phyloP scores from a whole-genome alignment of 2,797 vertebrate genomes.

The Sebastes trivittatus region DNA sequence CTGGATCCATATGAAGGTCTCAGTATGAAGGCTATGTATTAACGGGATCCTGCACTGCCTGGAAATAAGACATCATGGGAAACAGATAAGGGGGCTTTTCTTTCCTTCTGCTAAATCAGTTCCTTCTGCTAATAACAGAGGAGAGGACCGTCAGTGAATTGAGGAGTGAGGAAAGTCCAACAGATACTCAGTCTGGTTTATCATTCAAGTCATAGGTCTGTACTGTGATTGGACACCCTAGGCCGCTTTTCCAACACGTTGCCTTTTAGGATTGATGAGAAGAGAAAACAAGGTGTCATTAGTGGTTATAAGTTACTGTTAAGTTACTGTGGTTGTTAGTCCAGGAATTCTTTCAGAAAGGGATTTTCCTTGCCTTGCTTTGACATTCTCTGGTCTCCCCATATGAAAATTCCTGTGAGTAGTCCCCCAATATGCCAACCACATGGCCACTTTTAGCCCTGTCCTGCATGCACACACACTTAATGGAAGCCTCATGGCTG shows the following conservation, averaged over 20 bases:
- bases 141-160: neutral
- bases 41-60: neutral
- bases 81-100: constrained; percentile 8
- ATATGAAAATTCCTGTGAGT: constrained; percentile 42
- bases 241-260: constrained; percentile 46
- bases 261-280: constrained; percentile 18
- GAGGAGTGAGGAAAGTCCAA: constrained; percentile 3
- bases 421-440: constrained; percentile 58
- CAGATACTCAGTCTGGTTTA: constrained; percentile 43
- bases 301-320: constrained; percentile 31
- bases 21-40: neutral
- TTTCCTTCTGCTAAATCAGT: constrained; percentile 31
- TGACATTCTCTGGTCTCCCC: constrained; percentile 2
- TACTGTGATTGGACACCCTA: constrained; percentile 8
- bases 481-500: constrained; percentile 57
- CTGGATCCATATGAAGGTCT: neutral
- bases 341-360: constrained; percentile 10
- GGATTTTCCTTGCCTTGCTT: constrained; percentile 19
- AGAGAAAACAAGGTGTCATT: constrained; percentile 22
- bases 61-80: constrained; percentile 23
- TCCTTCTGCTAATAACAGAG: constrained; percentile 25
- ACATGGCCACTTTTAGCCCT: constrained; percentile 49
- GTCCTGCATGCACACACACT: constrained; percentile 22
- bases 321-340: constrained; percentile 19
- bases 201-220: constrained; percentile 31